Conservation (phyloP, 2,888 invertebrate genomes). For the Drosophila prostipennis region DNA sequence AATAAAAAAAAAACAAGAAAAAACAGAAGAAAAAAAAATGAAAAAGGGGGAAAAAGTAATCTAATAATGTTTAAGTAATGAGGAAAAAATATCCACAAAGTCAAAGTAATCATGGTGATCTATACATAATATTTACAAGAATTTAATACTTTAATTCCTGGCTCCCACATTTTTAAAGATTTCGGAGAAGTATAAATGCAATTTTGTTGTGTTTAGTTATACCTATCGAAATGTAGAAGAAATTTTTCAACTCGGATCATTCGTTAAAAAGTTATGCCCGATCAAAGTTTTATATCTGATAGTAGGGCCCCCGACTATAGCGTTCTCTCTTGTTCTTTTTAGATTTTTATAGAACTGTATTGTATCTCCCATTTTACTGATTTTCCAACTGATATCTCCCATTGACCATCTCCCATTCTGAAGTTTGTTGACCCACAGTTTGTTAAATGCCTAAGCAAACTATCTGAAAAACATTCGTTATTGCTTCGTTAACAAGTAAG, state of each 20-base stretch:
- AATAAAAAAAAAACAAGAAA: background rate
- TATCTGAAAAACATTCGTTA: background rate
- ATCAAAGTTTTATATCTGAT: too few species aligned
- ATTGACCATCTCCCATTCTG: background rate
- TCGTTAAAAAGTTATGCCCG: too few species aligned
- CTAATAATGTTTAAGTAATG: constrained; percentile 11
- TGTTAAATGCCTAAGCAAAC: constrained; percentile 13
- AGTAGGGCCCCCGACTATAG: too few species aligned
- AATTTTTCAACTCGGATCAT: too few species aligned
- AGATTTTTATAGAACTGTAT: too few species aligned
- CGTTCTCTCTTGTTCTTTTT: too few species aligned
- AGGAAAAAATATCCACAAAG: background rate
- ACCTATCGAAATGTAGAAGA: too few species aligned
- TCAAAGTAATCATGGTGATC: background rate
- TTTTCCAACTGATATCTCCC: constrained; percentile 1
- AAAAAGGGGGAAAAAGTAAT: background rate
- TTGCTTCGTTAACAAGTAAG: constrained; percentile 16
- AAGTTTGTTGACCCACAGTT: constrained; percentile 5
- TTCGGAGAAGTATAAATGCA: too few species aligned
- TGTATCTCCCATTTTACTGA: background rate
- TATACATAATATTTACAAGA: background rate
- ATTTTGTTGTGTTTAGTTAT: too few species aligned
- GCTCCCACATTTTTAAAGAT: too few species aligned
- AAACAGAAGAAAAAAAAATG: background rate
- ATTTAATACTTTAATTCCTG: too few species aligned